Base-by-base conservation (phyloP, 2,113 vertebrate species). In the Microcebus griseorufus region DNA sequence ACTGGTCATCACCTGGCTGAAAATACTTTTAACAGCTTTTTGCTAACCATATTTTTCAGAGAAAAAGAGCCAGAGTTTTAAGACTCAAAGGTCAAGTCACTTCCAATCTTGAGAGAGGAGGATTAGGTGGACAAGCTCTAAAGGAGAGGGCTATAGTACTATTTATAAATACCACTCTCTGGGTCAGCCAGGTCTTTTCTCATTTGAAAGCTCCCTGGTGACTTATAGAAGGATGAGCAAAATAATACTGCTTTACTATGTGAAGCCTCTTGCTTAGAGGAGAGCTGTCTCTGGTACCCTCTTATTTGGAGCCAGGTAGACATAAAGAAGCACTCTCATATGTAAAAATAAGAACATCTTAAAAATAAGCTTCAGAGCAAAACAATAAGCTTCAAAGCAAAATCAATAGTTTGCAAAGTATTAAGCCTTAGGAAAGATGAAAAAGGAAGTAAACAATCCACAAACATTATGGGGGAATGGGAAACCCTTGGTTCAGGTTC, bases 131-230 rank as follows among this genome's bases (percentile, higher is more conserved):
- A 98, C 96, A 95, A 88, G 98, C 96, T 92, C 95, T 90, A 95
- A 93, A 97, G 96, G 94, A 75, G 91, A 85, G 94, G 60, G 88
- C 80, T 88, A 78, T 96, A 95, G 88, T 92, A 97, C 98, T 98
- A 98, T 98, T 98, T 98, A 98, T 98, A 98, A 95, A 94, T 60
- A 90, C 89, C 78, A 96, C 94, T 96, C 98, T 98, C 95, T 98
- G 96, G 98, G 98, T 98, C 97, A 98, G 97, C 94, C 90, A 95
- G 98, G 98, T 97, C 98, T 98, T 98, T 98, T 72, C 93, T 80
- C 72, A 53, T 93, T 96, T 97, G 97, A 98, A 98, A 98, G 97
- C 96, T 98, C 98, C 97, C 89, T 76, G 95, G 97, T 94, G 88
- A 96, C 98, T 96, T 98, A 95, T 80, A 76, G 62, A 60, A 67